These are phyloP conservation scores for Mus caroli DNA, from an alignment of 2,797 vertebrate species.

Conservation along the genomic window DNA sequence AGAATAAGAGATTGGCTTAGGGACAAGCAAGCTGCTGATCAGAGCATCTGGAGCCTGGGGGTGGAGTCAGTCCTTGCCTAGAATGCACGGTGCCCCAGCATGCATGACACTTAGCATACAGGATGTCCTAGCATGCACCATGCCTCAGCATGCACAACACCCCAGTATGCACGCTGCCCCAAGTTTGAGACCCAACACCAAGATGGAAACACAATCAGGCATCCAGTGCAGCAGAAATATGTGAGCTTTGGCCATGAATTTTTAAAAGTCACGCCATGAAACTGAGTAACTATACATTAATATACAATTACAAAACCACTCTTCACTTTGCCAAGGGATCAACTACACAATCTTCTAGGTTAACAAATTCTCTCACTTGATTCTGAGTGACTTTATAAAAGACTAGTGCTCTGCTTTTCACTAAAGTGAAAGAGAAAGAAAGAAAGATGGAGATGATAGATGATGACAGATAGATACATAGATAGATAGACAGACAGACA, in stretches of 20 bases:
- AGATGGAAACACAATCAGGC: not conserved
- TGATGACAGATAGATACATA: not conserved
- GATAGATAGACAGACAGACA: not conserved
- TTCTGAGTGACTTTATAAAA: conserved; percentile 38
- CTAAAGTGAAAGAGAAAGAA: not conserved
- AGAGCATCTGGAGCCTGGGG: not conserved
- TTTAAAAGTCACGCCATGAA: conserved; percentile 57
- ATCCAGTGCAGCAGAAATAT: not conserved
- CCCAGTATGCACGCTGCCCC: not conserved
- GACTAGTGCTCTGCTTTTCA: not conserved
- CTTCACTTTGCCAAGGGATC: conserved; percentile 37
- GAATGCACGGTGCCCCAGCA: not conserved
- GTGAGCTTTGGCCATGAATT: not conserved
- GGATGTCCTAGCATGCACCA: not conserved
- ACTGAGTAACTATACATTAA: conserved; percentile 51
- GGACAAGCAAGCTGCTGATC: not conserved
- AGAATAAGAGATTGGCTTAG: not conserved
- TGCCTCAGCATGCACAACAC: not conserved
- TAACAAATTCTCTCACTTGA: conserved; percentile 44
- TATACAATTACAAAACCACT: conserved; percentile 53
- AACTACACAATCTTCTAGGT: conserved; percentile 16
- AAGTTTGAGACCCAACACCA: not conserved
- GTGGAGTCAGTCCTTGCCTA: not conserved
- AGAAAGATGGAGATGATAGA: not conserved
- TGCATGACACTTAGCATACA: too few species aligned